Base-by-base conservation (phyloP, 1,140 invertebrate species). In the Schmidtea mediterranea region DNA sequence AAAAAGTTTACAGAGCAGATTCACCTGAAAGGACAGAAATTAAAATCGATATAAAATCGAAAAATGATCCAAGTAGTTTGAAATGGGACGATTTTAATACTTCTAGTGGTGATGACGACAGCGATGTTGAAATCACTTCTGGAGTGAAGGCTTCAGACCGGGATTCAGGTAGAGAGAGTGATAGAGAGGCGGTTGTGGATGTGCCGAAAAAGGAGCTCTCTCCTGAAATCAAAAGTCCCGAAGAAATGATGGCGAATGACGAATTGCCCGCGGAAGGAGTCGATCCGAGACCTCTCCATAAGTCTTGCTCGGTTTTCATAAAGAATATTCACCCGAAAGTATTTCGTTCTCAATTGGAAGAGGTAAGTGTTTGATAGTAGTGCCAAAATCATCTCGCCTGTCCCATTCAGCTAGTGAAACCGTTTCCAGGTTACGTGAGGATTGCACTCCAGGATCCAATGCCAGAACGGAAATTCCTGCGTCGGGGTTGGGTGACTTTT, bases 401-500 rank as follows among this genome's bases (percentile, higher is more conserved):
- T 97, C 87, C 3, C 26, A 32, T 32, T 32, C 5, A 6, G 26
- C 26, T 6, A 32, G 10, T 32, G 63, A 81, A 82, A 56, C 74
- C 82, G 9, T 94, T 86, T 58, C 79, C 78, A 51, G 90, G 90
- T 1, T 98, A 89, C 59, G 65, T 95, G 15, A 72, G 92, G 41
- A 80, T 94, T 6, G 84, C 86, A 0, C 74, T 98, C 43, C 86
- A 90, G 0, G 92, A 98, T 69, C 89, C 92, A 1, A 74, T 89
- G 56, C 79, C 84, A 0, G 89, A 97, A 58, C 73, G 86, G 37
- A 73, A 83, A 37, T 97, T 89, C 77, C 80, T 84, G 62, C 74
- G 90, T 19, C 74, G 89, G 43, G 92, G 86, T 39, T 98, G 90
- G 90, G 86, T 94, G 2, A 95, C 90, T 1, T 98, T 94, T 66